These are phyloP conservation scores for Boloria euphrosyne DNA, from an alignment of 2,888 invertebrate genomes.

Conservation along the genomic window DNA sequence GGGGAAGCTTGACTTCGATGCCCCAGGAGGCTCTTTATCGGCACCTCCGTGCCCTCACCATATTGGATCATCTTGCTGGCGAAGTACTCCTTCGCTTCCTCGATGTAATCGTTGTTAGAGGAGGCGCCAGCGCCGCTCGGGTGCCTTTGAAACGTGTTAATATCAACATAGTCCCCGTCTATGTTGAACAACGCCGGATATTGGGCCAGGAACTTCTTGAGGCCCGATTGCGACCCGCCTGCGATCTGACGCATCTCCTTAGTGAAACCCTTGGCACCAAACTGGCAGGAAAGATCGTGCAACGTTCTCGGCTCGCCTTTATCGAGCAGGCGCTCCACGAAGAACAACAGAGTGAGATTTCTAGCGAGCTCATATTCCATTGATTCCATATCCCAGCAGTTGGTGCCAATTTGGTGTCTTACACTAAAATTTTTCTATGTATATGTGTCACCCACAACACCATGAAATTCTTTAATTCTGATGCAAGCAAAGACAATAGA, in stretches of 20 bases:
- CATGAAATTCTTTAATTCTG: conserved; percentile 77
- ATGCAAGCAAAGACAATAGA: conserved; percentile 66
- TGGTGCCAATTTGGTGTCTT: conserved; percentile 79
- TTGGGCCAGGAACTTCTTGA: conserved; percentile 97
- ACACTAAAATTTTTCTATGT: conserved; percentile 79
- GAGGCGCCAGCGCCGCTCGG: conserved; percentile 81
- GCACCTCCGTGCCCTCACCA: conserved; percentile 97
- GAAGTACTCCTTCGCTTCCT: conserved; percentile 99
- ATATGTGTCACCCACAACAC: conserved; percentile 82
- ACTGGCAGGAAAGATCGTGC: conserved; percentile 99
- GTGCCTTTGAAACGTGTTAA: conserved; percentile 89
- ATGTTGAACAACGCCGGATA: conserved; percentile 98
- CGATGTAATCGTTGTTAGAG: conserved; percentile 93
- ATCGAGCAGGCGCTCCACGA: conserved; percentile 98
- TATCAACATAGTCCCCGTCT: conserved; percentile 95
- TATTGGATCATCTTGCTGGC: conserved; percentile 97
- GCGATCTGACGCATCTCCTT: conserved; percentile 98
- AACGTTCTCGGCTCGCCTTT: conserved; percentile 97
- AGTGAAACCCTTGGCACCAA: conserved; percentile 99
- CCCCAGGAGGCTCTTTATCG: conserved; percentile 97
- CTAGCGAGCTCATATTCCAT: conserved; percentile 96
- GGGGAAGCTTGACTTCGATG: conserved; percentile 98
- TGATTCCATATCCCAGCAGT: conserved; percentile 90
- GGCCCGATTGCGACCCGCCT: conserved; percentile 97
- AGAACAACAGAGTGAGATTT: conserved; percentile 98